Base-by-base conservation (phyloP, 2,888 invertebrate species). In the Acleris literana region DNA sequence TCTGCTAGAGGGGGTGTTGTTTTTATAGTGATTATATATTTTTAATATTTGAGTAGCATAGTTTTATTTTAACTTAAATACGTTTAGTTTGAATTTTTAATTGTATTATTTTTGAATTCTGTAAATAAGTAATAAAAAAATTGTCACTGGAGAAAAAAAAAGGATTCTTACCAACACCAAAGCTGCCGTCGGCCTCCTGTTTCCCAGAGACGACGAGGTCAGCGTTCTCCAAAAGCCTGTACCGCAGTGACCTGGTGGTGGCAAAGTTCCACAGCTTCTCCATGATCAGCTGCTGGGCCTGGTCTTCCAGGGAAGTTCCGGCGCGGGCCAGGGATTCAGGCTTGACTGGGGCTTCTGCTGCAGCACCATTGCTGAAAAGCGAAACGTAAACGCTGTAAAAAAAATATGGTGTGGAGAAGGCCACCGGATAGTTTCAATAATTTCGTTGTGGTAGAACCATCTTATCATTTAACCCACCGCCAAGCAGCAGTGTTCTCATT, bases 221-320 rank as follows among this genome's bases (percentile, higher is more conserved):
- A 18, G 97, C 95, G 71, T 96, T 96, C 29, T 97, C 96, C 25
- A 96, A 87, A 68, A 97, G 93, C 82, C 95, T 95, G 94, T 97
- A 97, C 82, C 96, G 95, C 74, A 97, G 87, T 5, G 96, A 95
- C 74, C 97, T 93, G 17, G 96, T 95, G 68, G 95, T 95, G 59
- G 96, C 93, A 80, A 97, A 97, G 76, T 94, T 94, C 94, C 95
- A 96, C 52, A 96, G 83, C 82, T 97, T 97, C 75, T 95, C 95
- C 63, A 95, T 93, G 60, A 97, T 93, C 33, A 97, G 88, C 78
- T 95, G 94, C 54, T 94, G 87, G 0, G 94, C 94, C 54, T 94
- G 91, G 69, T 94, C 94, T 71, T 94, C 95, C 16, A 95, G 88
- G 33, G 95, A 94, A 33, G 94, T 94, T 3, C 88, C 88, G 18